These are phyloP conservation scores for Hydractinia echinata DNA, from an alignment of 30 jellyfish, hydroid and myxozoan species.

Conservation along the genomic window DNA sequence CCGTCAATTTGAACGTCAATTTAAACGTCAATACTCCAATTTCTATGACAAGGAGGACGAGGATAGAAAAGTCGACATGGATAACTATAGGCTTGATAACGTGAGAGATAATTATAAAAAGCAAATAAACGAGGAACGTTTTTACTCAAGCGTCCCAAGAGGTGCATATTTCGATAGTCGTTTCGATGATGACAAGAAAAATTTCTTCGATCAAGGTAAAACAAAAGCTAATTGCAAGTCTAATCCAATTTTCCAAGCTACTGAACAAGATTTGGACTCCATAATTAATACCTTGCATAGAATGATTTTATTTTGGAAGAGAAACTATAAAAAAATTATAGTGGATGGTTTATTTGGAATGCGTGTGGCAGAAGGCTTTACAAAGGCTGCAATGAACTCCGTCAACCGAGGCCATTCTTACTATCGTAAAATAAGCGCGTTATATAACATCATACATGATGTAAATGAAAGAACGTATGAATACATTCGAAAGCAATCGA, in stretches of 20 bases:
- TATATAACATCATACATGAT: neutral
- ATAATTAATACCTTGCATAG: neutral
- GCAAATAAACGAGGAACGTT: too few species aligned
- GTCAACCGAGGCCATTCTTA: neutral
- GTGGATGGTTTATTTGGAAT: conserved; percentile 23
- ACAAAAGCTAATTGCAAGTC: neutral
- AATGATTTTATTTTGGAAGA: conserved; percentile 3
- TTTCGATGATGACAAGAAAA: too few species aligned
- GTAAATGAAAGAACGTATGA: neutral
- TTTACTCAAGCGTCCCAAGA: too few species aligned
- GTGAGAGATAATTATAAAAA: too few species aligned
- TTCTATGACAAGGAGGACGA: too few species aligned
- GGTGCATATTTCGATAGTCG: too few species aligned
- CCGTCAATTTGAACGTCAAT: too few species aligned
- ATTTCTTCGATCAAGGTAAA: too few species aligned
- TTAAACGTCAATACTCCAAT: too few species aligned
- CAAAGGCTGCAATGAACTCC: neutral
- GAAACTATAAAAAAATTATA: neutral
- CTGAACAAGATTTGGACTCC: neutral
- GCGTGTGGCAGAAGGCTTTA: conserved; percentile 10
- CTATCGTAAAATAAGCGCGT: neutral
- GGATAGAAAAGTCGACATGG: too few species aligned
- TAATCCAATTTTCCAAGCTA: neutral
- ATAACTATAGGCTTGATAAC: too few species aligned
- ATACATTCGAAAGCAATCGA: neutral